Evolutionary conservation across 2,797 vertebrate species (phyloP).

Genomic region (Gorsachius magnificus): DNA sequence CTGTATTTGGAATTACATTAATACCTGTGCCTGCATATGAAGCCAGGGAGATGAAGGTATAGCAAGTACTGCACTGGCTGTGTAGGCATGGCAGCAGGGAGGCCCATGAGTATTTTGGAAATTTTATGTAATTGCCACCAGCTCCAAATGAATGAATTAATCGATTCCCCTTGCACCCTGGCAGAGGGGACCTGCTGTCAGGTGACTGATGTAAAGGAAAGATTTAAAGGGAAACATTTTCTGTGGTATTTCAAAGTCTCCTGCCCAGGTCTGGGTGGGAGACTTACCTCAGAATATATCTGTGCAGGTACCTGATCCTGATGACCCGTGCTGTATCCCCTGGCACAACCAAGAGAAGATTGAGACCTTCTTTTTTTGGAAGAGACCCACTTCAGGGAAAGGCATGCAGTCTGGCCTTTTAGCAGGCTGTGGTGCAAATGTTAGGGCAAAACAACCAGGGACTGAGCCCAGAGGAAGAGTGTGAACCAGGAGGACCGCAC

Average conservation of each 20-base stretch:
- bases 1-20: background rate
- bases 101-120: background rate
- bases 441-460: background rate
- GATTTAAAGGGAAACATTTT: background rate
- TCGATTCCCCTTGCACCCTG: background rate
- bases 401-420: background rate
- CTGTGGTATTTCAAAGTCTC: background rate
- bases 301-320: background rate
- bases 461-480: background rate
- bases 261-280: background rate
- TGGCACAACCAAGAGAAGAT: background rate
- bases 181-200: background rate
- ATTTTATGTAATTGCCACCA: background rate
- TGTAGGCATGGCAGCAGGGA: background rate
- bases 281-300: background rate
- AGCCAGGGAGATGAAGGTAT: background rate
- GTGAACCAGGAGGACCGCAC: background rate
- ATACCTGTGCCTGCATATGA: background rate
- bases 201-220: background rate
- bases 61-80: background rate
- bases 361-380: background rate
- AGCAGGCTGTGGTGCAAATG: background rate
- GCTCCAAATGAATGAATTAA: background rate
- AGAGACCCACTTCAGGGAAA: background rate
- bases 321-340: background rate